Percentiles rank a stretch among this genome's conserved stretches.
phyloP scores from a whole-genome alignment of 2,888 invertebrate species.

The Gandaritis pyraliata region DNA sequence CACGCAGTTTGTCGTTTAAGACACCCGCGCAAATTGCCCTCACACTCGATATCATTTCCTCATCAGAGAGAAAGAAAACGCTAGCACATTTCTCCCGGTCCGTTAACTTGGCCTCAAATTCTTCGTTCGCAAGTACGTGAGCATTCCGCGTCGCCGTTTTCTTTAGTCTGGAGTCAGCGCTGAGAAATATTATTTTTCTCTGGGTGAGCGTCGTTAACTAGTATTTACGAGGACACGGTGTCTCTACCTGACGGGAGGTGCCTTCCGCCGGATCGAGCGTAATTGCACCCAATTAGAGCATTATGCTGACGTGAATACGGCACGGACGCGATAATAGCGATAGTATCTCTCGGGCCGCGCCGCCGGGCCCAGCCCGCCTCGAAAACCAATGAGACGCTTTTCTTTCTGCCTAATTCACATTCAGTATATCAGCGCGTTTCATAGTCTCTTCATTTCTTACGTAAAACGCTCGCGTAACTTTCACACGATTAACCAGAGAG shows the following conservation, averaged over 20 bases:
- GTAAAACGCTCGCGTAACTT: slow-evolving; percentile 76
- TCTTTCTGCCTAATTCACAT: slow-evolving; percentile 73
- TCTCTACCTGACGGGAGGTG: slow-evolving; percentile 76
- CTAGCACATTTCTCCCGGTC: slow-evolving; percentile 63
- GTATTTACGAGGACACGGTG: slow-evolving; percentile 81
- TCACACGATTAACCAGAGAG: slow-evolving; percentile 74
- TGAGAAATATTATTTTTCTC: slow-evolving; percentile 80
- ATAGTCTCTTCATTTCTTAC: slow-evolving; percentile 71
- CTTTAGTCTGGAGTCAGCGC: slow-evolving; percentile 70
- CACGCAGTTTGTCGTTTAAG: slow-evolving; percentile 44
- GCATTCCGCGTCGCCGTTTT: slow-evolving; percentile 67
- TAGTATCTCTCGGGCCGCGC: slow-evolving; percentile 70
- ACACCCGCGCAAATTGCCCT: slow-evolving; percentile 55
- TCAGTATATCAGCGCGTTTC: slow-evolving; percentile 67
- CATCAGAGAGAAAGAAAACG: slow-evolving; percentile 61
- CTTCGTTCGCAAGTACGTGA: slow-evolving; percentile 70
- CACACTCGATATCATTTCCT: slow-evolving; percentile 61
- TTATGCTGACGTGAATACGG: slow-evolving; percentile 83
- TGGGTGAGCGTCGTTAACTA: slow-evolving; percentile 77
- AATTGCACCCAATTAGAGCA: slow-evolving; percentile 84
- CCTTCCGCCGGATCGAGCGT: slow-evolving; percentile 76
- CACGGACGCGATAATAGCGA: slow-evolving; percentile 79
- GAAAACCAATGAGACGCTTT: slow-evolving; percentile 67
- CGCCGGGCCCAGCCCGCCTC: slow-evolving; percentile 42
- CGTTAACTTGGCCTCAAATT: slow-evolving; percentile 73